Evolutionary conservation across 2,888 invertebrate species (phyloP).

Genomic region (Empis stercorea): DNA sequence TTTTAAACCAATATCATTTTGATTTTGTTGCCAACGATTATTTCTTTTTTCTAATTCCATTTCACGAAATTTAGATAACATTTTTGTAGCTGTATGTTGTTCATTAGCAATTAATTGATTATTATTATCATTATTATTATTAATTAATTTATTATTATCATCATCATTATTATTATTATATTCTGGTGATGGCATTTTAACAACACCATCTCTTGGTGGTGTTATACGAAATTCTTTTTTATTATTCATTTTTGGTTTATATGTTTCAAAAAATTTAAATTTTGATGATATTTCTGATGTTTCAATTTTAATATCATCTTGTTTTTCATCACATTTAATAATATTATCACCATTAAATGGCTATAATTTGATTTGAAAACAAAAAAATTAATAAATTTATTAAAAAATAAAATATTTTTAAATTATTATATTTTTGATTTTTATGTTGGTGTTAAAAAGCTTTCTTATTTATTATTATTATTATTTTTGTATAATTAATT

Average conservation of each 20-base stretch:
- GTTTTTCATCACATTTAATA: constrained; percentile 56
- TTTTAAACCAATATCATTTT: constrained; percentile 45
- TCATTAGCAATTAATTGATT: constrained; percentile 40
- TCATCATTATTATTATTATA: constrained; percentile 63
- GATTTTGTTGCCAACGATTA: constrained; percentile 35
- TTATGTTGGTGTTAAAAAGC: no score
- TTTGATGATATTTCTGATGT: constrained; percentile 73
- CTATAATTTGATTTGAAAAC: not conserved
- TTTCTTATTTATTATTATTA: no score
- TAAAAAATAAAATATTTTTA: no score
- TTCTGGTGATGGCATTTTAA: constrained; percentile 40
- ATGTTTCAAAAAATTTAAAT: constrained; percentile 86
- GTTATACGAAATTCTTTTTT: constrained; percentile 71
- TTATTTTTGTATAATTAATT: no score
- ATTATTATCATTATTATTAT: constrained; percentile 62
- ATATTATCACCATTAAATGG: constrained; percentile 43
- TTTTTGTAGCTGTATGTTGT: constrained; percentile 65
- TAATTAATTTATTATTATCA: constrained; percentile 26
- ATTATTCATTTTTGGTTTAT: constrained; percentile 51
- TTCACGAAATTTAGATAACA: constrained; percentile 79
- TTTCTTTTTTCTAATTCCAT: constrained; percentile 70
- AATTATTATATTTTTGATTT: no score
- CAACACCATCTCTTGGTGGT: constrained; percentile 69
- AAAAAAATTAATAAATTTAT: no score
- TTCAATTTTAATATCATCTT: constrained; percentile 65